phyloP scores from a whole-genome alignment of 2,888 invertebrate species.

The Drosophila quinaria region DNA sequence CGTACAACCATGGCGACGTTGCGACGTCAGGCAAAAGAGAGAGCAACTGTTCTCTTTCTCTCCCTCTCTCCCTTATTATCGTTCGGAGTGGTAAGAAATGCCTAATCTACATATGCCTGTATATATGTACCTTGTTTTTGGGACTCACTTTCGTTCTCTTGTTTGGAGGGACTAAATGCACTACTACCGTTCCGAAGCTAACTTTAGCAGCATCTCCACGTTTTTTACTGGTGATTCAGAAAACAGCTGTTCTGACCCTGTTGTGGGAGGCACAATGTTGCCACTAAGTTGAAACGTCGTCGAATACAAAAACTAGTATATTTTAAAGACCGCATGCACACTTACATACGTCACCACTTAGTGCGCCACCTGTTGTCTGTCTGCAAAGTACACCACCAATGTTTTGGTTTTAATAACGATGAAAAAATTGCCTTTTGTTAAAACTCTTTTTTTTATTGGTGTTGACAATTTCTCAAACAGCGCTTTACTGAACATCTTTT shows the following conservation, averaged over 20 bases:
- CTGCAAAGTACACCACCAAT: not conserved
- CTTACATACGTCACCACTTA: not conserved
- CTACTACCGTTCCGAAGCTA: slow-evolving; percentile 29
- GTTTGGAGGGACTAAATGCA: slow-evolving; percentile 24
- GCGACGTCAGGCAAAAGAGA: slow-evolving; percentile 1
- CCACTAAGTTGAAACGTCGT: slow-evolving; percentile 33
- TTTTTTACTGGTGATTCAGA: slow-evolving; percentile 41
- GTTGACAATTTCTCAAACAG: slow-evolving; percentile 35
- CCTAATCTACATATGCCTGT: not conserved
- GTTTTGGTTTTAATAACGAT: not conserved
- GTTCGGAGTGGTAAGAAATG: not conserved
- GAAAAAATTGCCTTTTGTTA: not conserved
- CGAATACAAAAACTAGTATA: slow-evolving; percentile 8
- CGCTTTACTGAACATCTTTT: slow-evolving; percentile 42
- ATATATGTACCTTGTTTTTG: slow-evolving; percentile 17
- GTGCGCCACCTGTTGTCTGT: not conserved
- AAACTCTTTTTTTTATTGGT: slow-evolving; percentile 1
- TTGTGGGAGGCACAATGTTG: slow-evolving; percentile 42
- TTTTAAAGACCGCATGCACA: slow-evolving; percentile 35
- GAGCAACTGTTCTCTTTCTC: slow-evolving; percentile 20
- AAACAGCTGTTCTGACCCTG: slow-evolving; percentile 53
- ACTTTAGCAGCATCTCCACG: slow-evolving; percentile 49
- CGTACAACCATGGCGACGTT: slow-evolving; percentile 17
- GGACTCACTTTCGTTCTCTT: slow-evolving; percentile 35
- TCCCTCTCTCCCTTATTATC: slow-evolving; percentile 11